Base-by-base conservation (phyloP, 2,113 vertebrate species). In the Papio anubis region DNA sequence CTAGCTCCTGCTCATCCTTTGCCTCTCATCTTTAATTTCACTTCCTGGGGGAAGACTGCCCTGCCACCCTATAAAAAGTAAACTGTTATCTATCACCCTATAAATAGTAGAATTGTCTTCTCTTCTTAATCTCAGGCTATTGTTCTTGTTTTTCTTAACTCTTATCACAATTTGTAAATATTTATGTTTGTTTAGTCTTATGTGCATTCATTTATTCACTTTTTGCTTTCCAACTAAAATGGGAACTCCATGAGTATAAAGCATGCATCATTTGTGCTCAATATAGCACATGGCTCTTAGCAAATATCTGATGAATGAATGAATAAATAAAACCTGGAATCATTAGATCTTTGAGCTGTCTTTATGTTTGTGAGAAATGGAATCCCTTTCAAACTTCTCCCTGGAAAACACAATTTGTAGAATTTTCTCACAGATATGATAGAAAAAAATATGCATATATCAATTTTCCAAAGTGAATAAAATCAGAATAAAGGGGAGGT, bases 201-300 rank as follows among this genome's bases (percentile, higher is more conserved):
- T 4, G 16, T n/a, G 35, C 21, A 55, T 81, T 66, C 55, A 38
- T 52, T 40, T 59, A 50, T 81, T 61, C 38, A 61, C 20, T 88
- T 82, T 91, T 78, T 91, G 43, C 12, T 83, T 97, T 88, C 23
- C 35, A 50, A 50, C 10, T 55, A n/a, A 94, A 94, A 88, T 23
- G 2, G 4, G 8, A 79, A 30, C 23, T 66, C 50, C 52, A 5
- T n/a, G 30, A 72, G 80, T 30, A 27, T 10, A 78, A 78, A 59
- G n/a, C 25, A 0, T 55, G 17, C 35, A 23, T 43, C 50, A 57
- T 68, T 14, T 78, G 16, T 25, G 10, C 18, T 48, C 20, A 79
- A 73, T 2, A 40, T 43, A 79, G 61, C 43, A 90, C 16, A 73
- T 2, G 38, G 32, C 20, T 70, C 20, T 70, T 18, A 35, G 43